phyloP scores from a whole-genome alignment of 2,113 vertebrate genomes.

The Gallinago media region DNA sequence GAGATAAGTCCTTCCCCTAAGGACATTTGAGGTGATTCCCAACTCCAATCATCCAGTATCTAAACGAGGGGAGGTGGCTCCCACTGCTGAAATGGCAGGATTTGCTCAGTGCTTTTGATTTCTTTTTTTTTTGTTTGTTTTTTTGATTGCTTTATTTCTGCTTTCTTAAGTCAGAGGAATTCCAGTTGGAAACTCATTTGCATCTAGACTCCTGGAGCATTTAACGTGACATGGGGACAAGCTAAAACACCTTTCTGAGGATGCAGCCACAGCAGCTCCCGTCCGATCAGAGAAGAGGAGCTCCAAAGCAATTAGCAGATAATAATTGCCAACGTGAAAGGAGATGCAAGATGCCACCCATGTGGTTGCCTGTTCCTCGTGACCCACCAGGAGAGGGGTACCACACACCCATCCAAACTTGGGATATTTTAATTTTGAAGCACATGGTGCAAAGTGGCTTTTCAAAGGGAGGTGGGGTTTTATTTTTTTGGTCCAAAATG shows the following conservation, averaged over 20 bases:
- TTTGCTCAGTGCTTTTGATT: background rate
- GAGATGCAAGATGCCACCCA: background rate
- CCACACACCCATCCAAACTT: background rate
- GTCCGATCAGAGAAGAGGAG: background rate
- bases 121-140: too few relatives aligned
- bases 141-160: background rate
- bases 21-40: background rate
- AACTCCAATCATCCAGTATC: too few relatives aligned
- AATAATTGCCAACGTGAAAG: accelerated
- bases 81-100: accelerated
- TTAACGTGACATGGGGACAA: background rate
- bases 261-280: background rate
- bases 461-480: background rate
- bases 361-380: accelerated
- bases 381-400: background rate
- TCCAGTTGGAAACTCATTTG: background rate
- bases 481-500: background rate
- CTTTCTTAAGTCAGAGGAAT: background rate
- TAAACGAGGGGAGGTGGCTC: background rate
- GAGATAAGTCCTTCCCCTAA: background rate
- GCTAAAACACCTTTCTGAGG: background rate
- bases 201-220: background rate
- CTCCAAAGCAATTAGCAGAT: background rate
- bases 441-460: accelerated
- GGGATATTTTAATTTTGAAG: background rate